These are phyloP conservation scores for Caranx melampygus DNA, from an alignment of 2,113 vertebrate genomes.

Conservation along the genomic window DNA sequence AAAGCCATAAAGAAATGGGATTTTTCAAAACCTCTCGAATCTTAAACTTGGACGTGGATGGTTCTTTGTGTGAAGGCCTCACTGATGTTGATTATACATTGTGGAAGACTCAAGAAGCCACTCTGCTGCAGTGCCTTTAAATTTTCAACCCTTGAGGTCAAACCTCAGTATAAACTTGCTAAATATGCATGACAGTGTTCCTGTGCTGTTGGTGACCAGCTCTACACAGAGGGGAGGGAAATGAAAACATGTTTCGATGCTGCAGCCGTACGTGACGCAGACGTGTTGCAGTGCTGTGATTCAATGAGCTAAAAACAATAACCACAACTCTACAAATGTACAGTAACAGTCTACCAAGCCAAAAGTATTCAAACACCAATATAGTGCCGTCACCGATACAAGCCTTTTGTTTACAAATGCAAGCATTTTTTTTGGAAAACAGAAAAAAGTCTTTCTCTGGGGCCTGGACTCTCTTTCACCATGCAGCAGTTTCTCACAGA, in stretches of 20 bases:
- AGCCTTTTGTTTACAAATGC: conserved; percentile 64
- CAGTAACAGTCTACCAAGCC: conserved; percentile 64
- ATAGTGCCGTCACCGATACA: conserved; percentile 41
- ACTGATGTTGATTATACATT: conserved; percentile 64
- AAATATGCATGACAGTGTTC: conserved; percentile 60
- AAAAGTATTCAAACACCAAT: conserved; percentile 51
- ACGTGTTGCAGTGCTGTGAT: conserved; percentile 32
- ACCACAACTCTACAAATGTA: conserved; percentile 48
- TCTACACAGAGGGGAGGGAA: background rate
- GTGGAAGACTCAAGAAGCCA: conserved; percentile 75
- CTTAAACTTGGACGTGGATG: conserved; percentile 29
- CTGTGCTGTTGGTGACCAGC: conserved; percentile 38
- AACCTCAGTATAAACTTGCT: conserved; percentile 64
- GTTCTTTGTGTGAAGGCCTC: conserved; percentile 54
- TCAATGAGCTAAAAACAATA: conserved; percentile 29
- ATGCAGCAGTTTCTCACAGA: conserved; percentile 43
- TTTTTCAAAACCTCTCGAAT: conserved; percentile 19
- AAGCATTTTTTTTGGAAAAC: conserved; percentile 45
- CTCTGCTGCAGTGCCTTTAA: conserved; percentile 60
- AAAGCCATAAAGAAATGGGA: conserved; percentile 1
- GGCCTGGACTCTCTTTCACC: conserved; percentile 43
- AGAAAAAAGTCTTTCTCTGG: background rate
- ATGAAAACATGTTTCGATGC: background rate
- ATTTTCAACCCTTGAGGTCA: conserved; percentile 63
- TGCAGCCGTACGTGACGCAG: conserved; percentile 33